phyloP scores from a whole-genome alignment of 2,888 invertebrate genomes.

The Sarcophaga carnaria region DNA sequence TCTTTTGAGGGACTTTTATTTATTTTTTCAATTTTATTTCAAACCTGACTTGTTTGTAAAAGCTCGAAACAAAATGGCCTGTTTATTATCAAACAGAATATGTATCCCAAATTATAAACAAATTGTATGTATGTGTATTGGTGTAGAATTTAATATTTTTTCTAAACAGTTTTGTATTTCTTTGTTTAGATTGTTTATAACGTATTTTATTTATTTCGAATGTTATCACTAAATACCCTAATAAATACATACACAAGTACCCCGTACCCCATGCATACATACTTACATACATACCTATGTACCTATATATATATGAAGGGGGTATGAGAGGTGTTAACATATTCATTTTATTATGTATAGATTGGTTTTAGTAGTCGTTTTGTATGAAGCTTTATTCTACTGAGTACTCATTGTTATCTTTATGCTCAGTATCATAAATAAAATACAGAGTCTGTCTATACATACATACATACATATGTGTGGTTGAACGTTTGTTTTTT shows the following conservation, averaged over 20 bases:
- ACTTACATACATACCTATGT: background rate
- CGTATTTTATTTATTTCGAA: background rate
- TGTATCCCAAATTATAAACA: no score
- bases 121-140: no score
- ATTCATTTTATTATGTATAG: background rate
- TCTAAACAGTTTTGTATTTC: no score
- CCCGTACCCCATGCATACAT: background rate
- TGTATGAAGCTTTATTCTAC: background rate
- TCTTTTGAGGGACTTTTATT: no score
- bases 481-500: no score
- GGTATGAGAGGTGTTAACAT: background rate
- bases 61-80: no score
- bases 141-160: no score
- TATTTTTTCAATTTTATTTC: no score
- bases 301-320: background rate
- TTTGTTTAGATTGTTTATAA: no score
- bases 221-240: conserved; percentile 5
- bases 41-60: no score
- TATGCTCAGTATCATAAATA: conserved; percentile 13
- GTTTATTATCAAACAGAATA: no score
- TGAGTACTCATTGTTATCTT: background rate
- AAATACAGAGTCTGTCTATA: background rate
- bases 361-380: background rate
- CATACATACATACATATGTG: background rate
- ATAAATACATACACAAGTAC: background rate